A percentile compares a stretch with the other conserved stretches of the same genome.
Evolutionary conservation across 2,797 vertebrate species (phyloP).

Genomic region (Clarias laeviceps): DNA sequence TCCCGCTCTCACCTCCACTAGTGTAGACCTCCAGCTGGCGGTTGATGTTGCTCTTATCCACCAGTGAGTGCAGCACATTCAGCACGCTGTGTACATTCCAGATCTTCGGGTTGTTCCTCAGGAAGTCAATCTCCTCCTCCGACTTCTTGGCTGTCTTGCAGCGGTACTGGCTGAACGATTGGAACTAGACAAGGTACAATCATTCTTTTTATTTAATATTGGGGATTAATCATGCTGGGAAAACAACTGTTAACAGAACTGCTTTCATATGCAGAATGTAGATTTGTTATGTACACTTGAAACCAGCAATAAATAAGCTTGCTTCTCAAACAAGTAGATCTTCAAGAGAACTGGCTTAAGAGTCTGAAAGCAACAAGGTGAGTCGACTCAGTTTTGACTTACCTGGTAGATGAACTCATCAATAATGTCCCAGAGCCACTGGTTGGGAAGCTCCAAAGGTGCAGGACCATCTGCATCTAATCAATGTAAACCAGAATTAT

Average conservation of each 20-base stretch:
- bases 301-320: background rate
- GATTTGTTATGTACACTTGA: background rate
- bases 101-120: conserved; percentile 97
- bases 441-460: conserved; percentile 95
- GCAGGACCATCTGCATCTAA: conserved; percentile 97
- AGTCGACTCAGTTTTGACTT: background rate
- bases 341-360: background rate
- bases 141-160: conserved; percentile 97
- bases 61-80: conserved; percentile 95
- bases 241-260: background rate
- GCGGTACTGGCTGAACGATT: conserved; percentile 98
- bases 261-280: background rate
- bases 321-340: background rate
- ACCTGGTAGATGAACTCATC: conserved; percentile 99
- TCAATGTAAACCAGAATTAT: background rate
- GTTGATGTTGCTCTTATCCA: conserved; percentile 99
- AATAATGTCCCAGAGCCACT: conserved; percentile 99
- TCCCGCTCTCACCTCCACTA: conserved; percentile 84
- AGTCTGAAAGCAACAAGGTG: no score
- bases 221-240: no score
- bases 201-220: background rate
- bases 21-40: conserved; percentile 98
- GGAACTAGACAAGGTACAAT: conserved; percentile 78
- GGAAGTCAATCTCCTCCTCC: conserved; percentile 96
- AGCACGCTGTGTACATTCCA: conserved; percentile 99